phyloP scores from a whole-genome alignment of 2,888 invertebrate genomes.

The Tetranychus truncatus region DNA sequence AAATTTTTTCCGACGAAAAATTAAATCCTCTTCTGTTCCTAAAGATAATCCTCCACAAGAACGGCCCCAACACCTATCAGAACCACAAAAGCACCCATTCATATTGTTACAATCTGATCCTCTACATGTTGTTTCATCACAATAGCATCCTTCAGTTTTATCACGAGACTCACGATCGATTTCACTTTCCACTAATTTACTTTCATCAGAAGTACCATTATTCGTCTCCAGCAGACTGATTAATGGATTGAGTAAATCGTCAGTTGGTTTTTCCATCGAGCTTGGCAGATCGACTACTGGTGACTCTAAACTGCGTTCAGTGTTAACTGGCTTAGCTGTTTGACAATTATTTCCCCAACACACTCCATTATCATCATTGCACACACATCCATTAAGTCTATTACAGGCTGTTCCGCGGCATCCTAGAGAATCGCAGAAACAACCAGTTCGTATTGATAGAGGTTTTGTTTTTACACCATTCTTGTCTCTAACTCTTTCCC shows the following conservation, averaged over 20 bases:
- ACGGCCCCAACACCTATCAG: neutral
- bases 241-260: too few relatives aligned
- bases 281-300: neutral
- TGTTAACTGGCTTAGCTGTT: neutral
- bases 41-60: neutral
- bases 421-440: neutral
- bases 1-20: neutral
- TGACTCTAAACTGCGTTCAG: neutral
- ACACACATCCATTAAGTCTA: slow-evolving; percentile 6
- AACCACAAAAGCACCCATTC: neutral
- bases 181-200: too few relatives aligned
- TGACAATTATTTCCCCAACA: slow-evolving; percentile 6
- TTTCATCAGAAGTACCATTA: too few relatives aligned
- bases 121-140: neutral
- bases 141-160: neutral
- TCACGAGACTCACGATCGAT: neutral
- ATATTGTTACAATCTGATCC: neutral
- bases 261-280: too few relatives aligned
- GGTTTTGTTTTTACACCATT: neutral
- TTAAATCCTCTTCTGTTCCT: neutral
- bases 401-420: neutral
- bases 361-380: neutral
- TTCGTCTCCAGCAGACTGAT: too few relatives aligned
- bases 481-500: neutral
- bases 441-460: neutral